phyloP scores from a whole-genome alignment of 2,888 invertebrate genomes.

The Hirtodrosophila histrioides region DNA sequence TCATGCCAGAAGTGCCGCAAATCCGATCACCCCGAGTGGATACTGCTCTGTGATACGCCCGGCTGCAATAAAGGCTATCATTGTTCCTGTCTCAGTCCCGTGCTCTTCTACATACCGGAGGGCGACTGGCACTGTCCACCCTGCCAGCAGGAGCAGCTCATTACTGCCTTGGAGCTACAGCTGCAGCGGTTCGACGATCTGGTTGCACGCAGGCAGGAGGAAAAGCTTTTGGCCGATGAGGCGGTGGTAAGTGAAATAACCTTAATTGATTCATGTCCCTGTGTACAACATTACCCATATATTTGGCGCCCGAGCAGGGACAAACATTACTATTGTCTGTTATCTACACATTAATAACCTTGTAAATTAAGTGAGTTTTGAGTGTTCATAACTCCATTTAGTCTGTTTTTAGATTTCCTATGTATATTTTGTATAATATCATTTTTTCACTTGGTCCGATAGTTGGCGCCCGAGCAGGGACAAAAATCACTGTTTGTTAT shows the following conservation, averaged over 20 bases:
- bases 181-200: conserved; percentile 91
- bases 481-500: too few species aligned
- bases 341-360: too few species aligned
- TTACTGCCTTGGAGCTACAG: conserved; percentile 90
- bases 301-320: too few species aligned
- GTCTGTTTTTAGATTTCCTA: too few species aligned
- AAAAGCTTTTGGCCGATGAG: conserved; percentile 70
- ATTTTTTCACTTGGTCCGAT: too few species aligned
- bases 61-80: conserved; percentile 98
- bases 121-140: conserved; percentile 99
- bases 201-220: conserved; percentile 85
- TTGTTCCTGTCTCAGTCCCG: conserved; percentile 96
- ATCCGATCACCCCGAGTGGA: conserved; percentile 98
- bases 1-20: conserved; percentile 96
- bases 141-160: conserved; percentile 94
- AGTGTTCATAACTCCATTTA: too few species aligned
- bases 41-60: conserved; percentile 94
- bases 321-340: too few species aligned
- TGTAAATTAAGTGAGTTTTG: too few species aligned
- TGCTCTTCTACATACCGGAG: conserved; percentile 96
- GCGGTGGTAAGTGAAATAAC: conserved; percentile 48
- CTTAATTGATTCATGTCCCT: too few species aligned
- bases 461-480: too few species aligned
- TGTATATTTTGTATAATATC: too few species aligned
- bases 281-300: too few species aligned